phyloP scores from a whole-genome alignment of 2,113 vertebrate species.

The Sus scrofa region DNA sequence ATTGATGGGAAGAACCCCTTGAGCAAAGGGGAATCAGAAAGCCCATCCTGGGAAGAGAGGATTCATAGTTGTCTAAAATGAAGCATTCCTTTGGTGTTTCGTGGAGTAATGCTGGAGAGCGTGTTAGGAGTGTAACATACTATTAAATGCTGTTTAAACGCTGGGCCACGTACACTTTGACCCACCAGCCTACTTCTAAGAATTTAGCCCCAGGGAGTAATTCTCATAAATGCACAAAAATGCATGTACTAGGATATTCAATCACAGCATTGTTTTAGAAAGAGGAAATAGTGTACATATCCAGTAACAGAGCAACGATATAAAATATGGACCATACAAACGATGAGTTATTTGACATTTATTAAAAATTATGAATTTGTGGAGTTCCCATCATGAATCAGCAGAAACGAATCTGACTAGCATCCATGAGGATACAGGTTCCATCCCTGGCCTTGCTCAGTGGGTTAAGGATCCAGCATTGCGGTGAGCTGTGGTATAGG shows the following conservation, averaged over 20 bases:
- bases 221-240: background rate
- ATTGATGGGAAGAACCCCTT: accelerated
- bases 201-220: background rate
- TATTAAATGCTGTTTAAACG: background rate
- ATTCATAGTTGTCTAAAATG: background rate
- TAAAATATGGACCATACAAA: background rate
- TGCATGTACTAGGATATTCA: background rate
- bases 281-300: background rate
- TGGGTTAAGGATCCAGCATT: no score
- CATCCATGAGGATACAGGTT: no score
- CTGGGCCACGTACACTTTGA: background rate
- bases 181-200: background rate
- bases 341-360: background rate
- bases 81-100: background rate
- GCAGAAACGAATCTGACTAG: no score
- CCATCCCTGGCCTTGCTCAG: no score
- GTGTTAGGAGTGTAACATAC: background rate
- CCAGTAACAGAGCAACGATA: background rate
- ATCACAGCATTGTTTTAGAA: background rate
- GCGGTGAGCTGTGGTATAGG: no score
- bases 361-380: background rate
- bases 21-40: background rate
- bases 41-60: background rate
- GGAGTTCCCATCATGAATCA: no score
- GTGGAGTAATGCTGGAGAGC: background rate